These are phyloP conservation scores for Drosophila testacea DNA, from an alignment of 2,888 invertebrate species.

Conservation along the genomic window DNA sequence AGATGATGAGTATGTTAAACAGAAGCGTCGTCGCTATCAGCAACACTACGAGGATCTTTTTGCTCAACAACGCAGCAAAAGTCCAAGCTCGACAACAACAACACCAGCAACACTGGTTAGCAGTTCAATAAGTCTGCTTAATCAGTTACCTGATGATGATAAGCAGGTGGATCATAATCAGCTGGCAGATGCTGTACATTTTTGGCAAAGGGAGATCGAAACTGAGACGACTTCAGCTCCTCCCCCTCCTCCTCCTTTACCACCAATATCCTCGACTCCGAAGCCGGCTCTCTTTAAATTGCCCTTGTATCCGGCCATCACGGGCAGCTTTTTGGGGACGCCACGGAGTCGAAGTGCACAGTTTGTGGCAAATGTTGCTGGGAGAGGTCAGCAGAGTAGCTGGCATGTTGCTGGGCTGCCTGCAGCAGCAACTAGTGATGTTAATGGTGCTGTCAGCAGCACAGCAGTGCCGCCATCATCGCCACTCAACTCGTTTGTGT, in stretches of 20 bases:
- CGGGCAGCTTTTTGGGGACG: slow-evolving; percentile 73
- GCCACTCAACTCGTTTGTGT: slow-evolving; percentile 82
- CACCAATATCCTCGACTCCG: slow-evolving; percentile 33
- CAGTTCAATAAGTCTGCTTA: slow-evolving; percentile 44
- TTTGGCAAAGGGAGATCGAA: slow-evolving; percentile 74
- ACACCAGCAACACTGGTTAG: slow-evolving; percentile 19
- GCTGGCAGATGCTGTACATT: slow-evolving; percentile 24
- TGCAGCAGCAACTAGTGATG: no score
- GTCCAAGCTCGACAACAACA: slow-evolving; percentile 11
- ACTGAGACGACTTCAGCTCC: neutral
- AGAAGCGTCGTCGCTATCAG: slow-evolving; percentile 79
- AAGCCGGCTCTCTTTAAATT: slow-evolving; percentile 76
- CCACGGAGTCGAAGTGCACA: slow-evolving; percentile 81
- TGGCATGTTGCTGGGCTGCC: slow-evolving; percentile 18
- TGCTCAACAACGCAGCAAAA: slow-evolving; percentile 56
- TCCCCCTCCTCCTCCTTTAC: neutral
- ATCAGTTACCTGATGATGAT: slow-evolving; percentile 82
- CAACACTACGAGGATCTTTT: slow-evolving; percentile 79
- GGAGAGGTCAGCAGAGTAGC: slow-evolving; percentile 50
- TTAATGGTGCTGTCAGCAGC: slow-evolving; percentile 13
- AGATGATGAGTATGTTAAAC: slow-evolving; percentile 79
- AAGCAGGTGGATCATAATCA: slow-evolving; percentile 60
- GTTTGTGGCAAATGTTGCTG: slow-evolving; percentile 78
- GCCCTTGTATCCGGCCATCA: slow-evolving; percentile 78
- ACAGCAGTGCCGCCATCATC: slow-evolving; percentile 38